These are phyloP conservation scores for Coracopsis vasa DNA, from an alignment of 2,113 vertebrate species.

Conservation along the genomic window DNA sequence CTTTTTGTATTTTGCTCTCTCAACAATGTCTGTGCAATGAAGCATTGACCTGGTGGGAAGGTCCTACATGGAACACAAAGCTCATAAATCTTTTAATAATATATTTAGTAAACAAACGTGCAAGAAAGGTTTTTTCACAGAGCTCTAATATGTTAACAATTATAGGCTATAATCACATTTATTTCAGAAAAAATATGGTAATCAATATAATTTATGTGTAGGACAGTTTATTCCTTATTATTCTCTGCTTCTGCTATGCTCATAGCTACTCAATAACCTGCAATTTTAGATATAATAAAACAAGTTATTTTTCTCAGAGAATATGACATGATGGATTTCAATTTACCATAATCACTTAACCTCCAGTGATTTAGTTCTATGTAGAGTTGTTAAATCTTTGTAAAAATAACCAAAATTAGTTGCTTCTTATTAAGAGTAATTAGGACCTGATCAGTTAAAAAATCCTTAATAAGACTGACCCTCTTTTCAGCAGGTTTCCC, in stretches of 20 bases:
- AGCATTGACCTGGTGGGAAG: neutral
- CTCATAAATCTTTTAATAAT: neutral
- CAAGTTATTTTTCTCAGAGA: neutral
- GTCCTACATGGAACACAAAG: neutral
- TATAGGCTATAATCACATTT: neutral
- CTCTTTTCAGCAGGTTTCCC: neutral
- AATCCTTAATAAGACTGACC: neutral
- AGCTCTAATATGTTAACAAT: neutral
- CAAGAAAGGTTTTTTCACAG: neutral
- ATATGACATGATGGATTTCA: neutral
- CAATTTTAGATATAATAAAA: neutral
- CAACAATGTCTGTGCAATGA: neutral
- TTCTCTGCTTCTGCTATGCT: neutral
- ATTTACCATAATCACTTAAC: neutral
- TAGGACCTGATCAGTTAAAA: neutral
- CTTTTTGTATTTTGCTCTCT: neutral
- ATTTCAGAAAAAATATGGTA: neutral
- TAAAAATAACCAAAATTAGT: neutral
- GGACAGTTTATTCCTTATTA: neutral
- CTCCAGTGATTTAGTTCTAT: neutral
- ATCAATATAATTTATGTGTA: neutral
- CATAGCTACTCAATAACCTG: neutral
- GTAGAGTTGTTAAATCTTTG: neutral
- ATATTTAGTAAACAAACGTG: neutral
- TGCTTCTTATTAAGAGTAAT: neutral